Evolutionary conservation across 2,797 vertebrate species (phyloP), one percentile per base, ranked within the genome.

Genomic region (Acanthurus tractus): DNA sequence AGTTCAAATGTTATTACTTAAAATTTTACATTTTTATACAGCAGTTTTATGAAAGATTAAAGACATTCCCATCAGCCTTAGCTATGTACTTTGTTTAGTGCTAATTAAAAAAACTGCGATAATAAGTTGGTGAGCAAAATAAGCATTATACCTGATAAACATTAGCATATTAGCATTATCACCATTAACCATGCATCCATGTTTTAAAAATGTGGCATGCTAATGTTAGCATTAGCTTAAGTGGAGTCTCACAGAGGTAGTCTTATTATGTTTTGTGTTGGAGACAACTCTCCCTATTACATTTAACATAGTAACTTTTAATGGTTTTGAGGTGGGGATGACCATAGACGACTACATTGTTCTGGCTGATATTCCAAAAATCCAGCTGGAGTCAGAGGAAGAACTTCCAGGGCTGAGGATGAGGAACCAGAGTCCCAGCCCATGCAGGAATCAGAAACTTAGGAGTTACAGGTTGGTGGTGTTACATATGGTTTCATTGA

Each of bases 361-460:
- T 72, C 92, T 99, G 91, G 98, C 98, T 1, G 93, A 97, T 76
- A 95, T 99, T 88, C 98, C 98, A 53, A 96, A 89, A 48, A 89
- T 96, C 75, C 96, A 94, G 70, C 89, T 98, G 63, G 79, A 93
- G 36, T 95, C 89, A 8, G 94, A 96, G 68, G 93, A 93, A 70
- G 95, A 93, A 34, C 79, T 91, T 23, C 40, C 78, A 22, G 90
- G 70, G 42, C 80, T 92, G 13, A 89, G 90, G 71, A 88, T 86
- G 57, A 90, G 76, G 86, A 95, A 90, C 36, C 94, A 95, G 83
- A 95, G 94, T 82, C 96, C 94, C 57, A 99, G 98, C 86, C 98
- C 98, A 0, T 96, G 96, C 67, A 95, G 96, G 13, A 94, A 95
- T 57, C 96, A 97, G 86, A 96, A 96, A 85, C 87, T 95, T 53